Evolutionary conservation across 2,888 invertebrate species (phyloP).

Genomic region (Orthosia cruda): DNA sequence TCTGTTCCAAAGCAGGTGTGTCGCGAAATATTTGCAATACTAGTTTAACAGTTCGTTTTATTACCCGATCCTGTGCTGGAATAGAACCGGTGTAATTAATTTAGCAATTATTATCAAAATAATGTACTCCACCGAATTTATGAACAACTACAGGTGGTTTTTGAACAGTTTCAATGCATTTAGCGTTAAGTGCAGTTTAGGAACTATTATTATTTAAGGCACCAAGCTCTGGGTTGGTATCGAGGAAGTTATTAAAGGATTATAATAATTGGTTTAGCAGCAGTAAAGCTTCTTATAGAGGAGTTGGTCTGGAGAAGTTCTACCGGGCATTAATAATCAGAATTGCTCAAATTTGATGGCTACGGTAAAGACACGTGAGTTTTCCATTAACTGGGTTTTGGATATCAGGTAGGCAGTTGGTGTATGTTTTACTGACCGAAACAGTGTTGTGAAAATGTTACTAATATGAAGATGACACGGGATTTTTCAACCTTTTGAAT

Average conservation of each 20-base stretch:
- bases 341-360: neutral
- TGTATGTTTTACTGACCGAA: no score
- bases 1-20: slow-evolving; percentile 41
- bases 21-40: slow-evolving; percentile 40
- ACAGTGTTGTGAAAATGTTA: no score
- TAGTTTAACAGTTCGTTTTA: slow-evolving; percentile 45
- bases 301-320: neutral
- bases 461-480: no score
- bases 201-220: slow-evolving; percentile 5
- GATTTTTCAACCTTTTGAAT: no score
- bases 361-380: no score
- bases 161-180: slow-evolving; percentile 12
- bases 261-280: neutral
- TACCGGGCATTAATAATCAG: neutral
- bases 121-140: slow-evolving; percentile 11
- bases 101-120: slow-evolving; percentile 24
- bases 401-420: no score
- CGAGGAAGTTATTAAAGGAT: neutral
- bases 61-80: slow-evolving; percentile 2
- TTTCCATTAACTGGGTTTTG: no score
- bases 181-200: neutral
- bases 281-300: neutral
- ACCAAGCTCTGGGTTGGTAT: neutral
- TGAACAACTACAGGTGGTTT: slow-evolving; percentile 29
- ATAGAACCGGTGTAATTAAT: slow-evolving; percentile 43